Evolutionary conservation across 2,113 vertebrate species (phyloP).

Genomic region (Notechis scutatus): DNA sequence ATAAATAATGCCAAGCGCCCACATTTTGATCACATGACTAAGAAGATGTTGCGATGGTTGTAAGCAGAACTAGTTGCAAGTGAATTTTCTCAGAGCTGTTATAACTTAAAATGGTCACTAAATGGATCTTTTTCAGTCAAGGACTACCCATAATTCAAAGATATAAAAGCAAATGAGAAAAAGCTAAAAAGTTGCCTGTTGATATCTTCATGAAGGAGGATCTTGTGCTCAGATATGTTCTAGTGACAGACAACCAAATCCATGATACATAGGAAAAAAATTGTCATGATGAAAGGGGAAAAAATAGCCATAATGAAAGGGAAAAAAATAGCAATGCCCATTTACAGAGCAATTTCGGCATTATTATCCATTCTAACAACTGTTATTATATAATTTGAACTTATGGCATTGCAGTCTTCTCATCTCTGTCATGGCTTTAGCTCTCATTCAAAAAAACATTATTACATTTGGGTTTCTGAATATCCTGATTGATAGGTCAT

Average conservation of each 20-base stretch:
- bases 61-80: too few relatives aligned
- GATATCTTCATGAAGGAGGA: slow-evolving; percentile 23
- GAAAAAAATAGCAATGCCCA: slow-evolving; percentile 10
- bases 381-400: background rate
- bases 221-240: slow-evolving; percentile 19
- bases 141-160: slow-evolving; percentile 15
- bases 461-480: background rate
- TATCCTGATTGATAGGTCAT: background rate
- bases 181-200: slow-evolving; percentile 2
- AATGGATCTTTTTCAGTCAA: background rate
- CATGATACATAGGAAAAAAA: background rate
- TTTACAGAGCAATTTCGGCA: slow-evolving; percentile 1
- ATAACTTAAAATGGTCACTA: background rate
- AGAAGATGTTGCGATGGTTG: too few relatives aligned
- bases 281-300: background rate
- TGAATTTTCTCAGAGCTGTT: background rate
- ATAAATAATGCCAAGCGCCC: too few relatives aligned
- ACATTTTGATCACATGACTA: too few relatives aligned
- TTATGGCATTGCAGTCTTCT: background rate
- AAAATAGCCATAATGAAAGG: background rate
- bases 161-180: slow-evolving; percentile 27
- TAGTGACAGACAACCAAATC: slow-evolving; percentile 9
- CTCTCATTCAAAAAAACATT: background rate
- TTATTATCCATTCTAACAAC: background rate
- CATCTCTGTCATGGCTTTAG: background rate